Evolutionary conservation across 2,888 invertebrate genomes (phyloP).

Genomic region (Acutogordius australiensis): DNA sequence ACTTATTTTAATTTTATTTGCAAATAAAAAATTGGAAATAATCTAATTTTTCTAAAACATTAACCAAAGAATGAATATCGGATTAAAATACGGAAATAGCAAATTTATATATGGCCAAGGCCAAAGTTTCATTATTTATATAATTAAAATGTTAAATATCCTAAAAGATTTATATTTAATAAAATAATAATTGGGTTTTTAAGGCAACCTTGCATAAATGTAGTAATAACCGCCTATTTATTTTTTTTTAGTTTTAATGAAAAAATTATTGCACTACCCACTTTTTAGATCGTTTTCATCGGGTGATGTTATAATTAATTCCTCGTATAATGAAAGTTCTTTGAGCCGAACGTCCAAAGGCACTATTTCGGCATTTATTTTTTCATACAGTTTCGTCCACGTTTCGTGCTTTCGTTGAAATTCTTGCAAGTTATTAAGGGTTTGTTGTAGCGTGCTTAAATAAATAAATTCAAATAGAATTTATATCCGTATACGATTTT

Average conservation of each 20-base stretch:
- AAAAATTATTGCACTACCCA: not conserved
- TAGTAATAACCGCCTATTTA: too few species aligned
- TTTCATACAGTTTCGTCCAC: conserved; percentile 9
- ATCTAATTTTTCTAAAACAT: too few species aligned
- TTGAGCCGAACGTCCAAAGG: not conserved
- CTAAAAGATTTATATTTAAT: too few species aligned
- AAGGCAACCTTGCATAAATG: too few species aligned
- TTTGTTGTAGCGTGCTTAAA: not conserved
- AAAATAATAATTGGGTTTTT: too few species aligned
- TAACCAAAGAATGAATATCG: too few species aligned
- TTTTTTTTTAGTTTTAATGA: not conserved
- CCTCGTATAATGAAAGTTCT: not conserved
- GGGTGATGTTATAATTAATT: not conserved
- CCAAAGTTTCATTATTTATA: too few species aligned
- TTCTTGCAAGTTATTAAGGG: conserved; percentile 1
- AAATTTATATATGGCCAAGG: too few species aligned
- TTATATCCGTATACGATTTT: not conserved
- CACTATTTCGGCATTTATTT: not conserved
- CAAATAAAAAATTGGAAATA: too few species aligned
- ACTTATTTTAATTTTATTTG: too few species aligned
- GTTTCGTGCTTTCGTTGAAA: conserved; percentile 9
- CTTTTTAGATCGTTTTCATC: not conserved
- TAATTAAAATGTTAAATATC: too few species aligned
- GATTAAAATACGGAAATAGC: too few species aligned
- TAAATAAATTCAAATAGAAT: not conserved